These are phyloP conservation scores for Serinus canaria DNA, from an alignment of 2,113 vertebrate species.

Conservation along the genomic window DNA sequence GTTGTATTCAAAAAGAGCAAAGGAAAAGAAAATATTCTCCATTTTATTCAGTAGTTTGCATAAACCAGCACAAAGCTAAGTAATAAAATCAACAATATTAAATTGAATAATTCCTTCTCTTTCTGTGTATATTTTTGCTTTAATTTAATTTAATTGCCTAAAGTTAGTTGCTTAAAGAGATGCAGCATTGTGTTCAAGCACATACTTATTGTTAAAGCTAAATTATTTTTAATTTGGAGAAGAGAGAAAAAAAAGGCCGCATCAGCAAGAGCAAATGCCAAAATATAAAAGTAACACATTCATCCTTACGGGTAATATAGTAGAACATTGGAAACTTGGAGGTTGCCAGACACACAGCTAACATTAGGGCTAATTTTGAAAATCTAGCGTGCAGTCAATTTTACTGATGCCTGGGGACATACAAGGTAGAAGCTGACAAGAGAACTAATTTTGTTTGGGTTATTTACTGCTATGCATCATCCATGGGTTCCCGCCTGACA, in stretches of 20 bases:
- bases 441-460: slow-evolving; percentile 96
- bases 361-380: slow-evolving; percentile 99
- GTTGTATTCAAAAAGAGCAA: slow-evolving; percentile 23
- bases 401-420: slow-evolving; percentile 91
- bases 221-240: slow-evolving; percentile 86
- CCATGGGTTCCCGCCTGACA: slow-evolving; percentile 88
- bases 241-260: slow-evolving; percentile 70
- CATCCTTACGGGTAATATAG: slow-evolving; percentile 93
- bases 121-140: slow-evolving; percentile 78
- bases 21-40: slow-evolving; percentile 34
- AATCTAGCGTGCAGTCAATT: slow-evolving; percentile 99
- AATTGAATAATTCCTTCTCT: slow-evolving; percentile 80
- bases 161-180: slow-evolving; percentile 84
- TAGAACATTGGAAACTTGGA: slow-evolving; percentile 87
- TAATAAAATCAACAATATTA: slow-evolving; percentile 82
- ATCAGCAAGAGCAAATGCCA: slow-evolving; percentile 86
- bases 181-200: slow-evolving; percentile 70
- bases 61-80: slow-evolving; percentile 73
- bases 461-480: slow-evolving; percentile 99
- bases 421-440: slow-evolving; percentile 94
- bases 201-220: slow-evolving; percentile 82
- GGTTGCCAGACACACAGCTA: slow-evolving; percentile 90
- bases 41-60: slow-evolving; percentile 66
- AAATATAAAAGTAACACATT: slow-evolving; percentile 94
- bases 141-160: slow-evolving; percentile 85